Evolutionary conservation across 2,888 invertebrate genomes (phyloP).

Genomic region (Prosopocoilus inquinatus): DNA sequence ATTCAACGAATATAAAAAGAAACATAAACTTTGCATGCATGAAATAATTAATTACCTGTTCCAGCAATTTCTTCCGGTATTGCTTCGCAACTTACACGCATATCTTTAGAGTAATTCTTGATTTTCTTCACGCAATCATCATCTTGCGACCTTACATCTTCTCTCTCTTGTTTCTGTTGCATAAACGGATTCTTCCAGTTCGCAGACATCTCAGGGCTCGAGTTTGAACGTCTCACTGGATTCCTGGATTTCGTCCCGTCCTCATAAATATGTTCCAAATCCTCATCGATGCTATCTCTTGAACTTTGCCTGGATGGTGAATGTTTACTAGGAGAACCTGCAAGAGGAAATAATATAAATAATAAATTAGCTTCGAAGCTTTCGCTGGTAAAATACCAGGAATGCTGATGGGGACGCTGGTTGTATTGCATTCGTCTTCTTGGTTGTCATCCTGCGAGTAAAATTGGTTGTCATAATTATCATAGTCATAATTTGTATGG

Average conservation of each 20-base stretch:
- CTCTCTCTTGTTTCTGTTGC: slow-evolving; percentile 34
- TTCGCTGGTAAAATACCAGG: slow-evolving; percentile 49
- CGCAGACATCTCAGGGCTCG: slow-evolving; percentile 90
- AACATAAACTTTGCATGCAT: slow-evolving; percentile 3
- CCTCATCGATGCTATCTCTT: slow-evolving; percentile 55
- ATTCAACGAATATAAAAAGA: background rate
- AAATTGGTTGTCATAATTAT: slow-evolving; percentile 16
- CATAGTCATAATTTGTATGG: slow-evolving; percentile 21
- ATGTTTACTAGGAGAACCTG: slow-evolving; percentile 39
- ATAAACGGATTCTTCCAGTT: slow-evolving; percentile 76
- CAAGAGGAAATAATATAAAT: slow-evolving; percentile 1
- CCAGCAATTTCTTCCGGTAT: slow-evolving; percentile 86
- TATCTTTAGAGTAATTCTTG: slow-evolving; percentile 69
- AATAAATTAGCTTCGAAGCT: background rate
- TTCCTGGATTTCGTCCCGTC: slow-evolving; percentile 62
- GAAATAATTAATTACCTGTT: slow-evolving; percentile 25
- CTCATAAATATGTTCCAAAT: slow-evolving; percentile 45
- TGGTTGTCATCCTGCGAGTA: slow-evolving; percentile 21
- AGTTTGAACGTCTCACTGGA: slow-evolving; percentile 85
- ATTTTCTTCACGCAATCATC: slow-evolving; percentile 54
- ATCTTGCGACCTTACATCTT: slow-evolving; percentile 33
- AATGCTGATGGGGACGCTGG: slow-evolving; percentile 65
- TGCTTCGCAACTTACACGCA: slow-evolving; percentile 84
- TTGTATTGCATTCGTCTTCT: slow-evolving; percentile 29
- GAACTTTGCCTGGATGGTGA: slow-evolving; percentile 57